These are phyloP conservation scores for Sorex maritimensis DNA, from an alignment of 2,797 vertebrate genomes.

Conservation along the genomic window DNA sequence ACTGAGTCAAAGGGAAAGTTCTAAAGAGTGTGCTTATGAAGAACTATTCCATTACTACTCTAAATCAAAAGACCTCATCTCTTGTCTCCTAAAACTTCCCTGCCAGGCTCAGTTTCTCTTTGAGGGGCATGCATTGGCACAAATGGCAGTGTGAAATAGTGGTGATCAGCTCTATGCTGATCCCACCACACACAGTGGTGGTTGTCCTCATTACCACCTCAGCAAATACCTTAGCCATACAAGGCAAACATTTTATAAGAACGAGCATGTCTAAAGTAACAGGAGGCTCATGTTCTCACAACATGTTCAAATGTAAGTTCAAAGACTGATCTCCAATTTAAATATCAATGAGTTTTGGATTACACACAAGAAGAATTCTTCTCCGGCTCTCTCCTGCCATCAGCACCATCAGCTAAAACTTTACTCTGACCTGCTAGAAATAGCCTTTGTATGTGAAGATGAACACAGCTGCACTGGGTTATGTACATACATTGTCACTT, in stretches of 20 bases:
- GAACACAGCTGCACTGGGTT: neutral
- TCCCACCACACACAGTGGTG: too few relatives aligned
- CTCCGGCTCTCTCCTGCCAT: neutral
- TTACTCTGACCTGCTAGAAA: conserved; percentile 46
- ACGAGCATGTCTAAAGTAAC: neutral
- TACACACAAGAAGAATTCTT: neutral
- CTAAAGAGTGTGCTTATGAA: neutral
- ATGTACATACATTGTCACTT: conserved; percentile 65
- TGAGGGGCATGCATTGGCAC: neutral
- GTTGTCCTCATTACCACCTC: neutral
- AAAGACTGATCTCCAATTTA: conserved; percentile 52
- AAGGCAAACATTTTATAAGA: conserved; percentile 60
- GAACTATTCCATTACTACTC: neutral
- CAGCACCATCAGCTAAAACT: conserved; percentile 1
- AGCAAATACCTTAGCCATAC: conserved; percentile 28
- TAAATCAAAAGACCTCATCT: conserved; percentile 2
- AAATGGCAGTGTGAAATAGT: neutral
- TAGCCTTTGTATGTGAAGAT: conserved; percentile 37
- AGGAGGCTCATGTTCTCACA: conserved; percentile 44
- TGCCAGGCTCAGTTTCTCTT: neutral
- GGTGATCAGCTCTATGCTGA: neutral
- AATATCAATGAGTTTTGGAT: conserved; percentile 40
- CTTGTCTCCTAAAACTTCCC: neutral
- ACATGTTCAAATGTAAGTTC: conserved; percentile 22
- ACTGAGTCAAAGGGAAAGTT: neutral